phyloP scores from a whole-genome alignment of 2,797 vertebrate genomes.

The Pempheris klunzingeri region DNA sequence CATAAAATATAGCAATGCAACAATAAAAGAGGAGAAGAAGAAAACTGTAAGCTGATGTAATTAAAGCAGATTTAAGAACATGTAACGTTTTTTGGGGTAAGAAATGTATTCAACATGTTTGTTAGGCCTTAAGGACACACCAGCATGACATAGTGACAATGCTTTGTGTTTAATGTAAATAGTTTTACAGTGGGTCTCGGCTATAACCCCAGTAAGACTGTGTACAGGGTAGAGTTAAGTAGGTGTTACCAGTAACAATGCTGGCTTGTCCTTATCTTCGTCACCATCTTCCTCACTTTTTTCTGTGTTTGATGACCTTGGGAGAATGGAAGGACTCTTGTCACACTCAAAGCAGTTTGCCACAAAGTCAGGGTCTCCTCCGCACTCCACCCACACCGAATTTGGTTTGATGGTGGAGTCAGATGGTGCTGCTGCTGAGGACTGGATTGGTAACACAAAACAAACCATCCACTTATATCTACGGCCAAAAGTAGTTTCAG shows the following conservation, averaged over 20 bases:
- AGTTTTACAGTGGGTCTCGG: neutral
- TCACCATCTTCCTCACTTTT: conserved; percentile 13
- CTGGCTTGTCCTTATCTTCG: conserved; percentile 43
- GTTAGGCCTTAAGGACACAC: neutral
- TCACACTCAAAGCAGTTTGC: conserved; percentile 66
- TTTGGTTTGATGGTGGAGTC: conserved; percentile 46
- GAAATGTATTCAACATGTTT: neutral
- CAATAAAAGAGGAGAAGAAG: neutral
- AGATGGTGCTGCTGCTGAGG: conserved; percentile 17
- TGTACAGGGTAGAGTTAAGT: neutral
- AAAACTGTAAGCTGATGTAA: neutral
- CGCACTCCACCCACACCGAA: conserved; percentile 82
- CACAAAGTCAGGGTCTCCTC: conserved; percentile 70
- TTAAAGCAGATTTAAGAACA: neutral
- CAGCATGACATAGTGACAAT: neutral
- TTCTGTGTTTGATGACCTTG: conserved; percentile 25
- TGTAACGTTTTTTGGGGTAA: neutral
- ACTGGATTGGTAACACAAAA: conserved; percentile 62
- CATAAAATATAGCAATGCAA: neutral
- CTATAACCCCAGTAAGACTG: conserved; percentile 9
- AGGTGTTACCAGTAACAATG: conserved; percentile 68
- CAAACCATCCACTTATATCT: conserved; percentile 12
- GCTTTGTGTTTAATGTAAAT: conserved; percentile 31
- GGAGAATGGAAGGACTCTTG: conserved; percentile 46
- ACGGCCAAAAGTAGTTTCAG: neutral